Percentiles rank a stretch among this genome's conserved stretches.
Conservation (phyloP, 2,797 vertebrate genomes). For the Catamblyrhynchus diadema region DNA sequence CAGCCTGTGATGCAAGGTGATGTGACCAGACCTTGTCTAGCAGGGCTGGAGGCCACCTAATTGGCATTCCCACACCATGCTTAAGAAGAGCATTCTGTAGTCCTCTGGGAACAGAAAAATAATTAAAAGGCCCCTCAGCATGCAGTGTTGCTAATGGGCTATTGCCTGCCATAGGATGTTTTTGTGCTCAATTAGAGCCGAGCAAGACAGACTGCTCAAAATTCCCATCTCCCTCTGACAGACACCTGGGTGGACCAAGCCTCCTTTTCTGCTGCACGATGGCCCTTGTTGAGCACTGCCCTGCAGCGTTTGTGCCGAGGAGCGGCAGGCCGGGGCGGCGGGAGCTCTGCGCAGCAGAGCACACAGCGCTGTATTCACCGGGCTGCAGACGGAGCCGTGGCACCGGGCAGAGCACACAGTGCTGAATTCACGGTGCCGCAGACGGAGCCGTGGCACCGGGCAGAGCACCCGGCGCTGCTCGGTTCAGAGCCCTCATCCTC, state of each 20-base stretch:
- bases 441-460: too few species aligned
- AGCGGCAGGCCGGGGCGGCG: neutral
- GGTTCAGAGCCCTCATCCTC: neutral
- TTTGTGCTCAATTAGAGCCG: slow-evolving; percentile 44
- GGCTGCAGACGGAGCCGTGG: too few species aligned
- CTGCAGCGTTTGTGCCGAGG: neutral
- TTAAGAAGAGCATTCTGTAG: slow-evolving; percentile 23
- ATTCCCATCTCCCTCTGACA: neutral
- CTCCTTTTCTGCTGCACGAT: neutral
- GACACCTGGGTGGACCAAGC: neutral
- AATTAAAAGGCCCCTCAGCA: slow-evolving; percentile 64
- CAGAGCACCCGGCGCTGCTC: neutral
- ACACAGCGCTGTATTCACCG: neutral
- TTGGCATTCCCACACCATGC: slow-evolving; percentile 47
- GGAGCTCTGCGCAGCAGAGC: neutral
- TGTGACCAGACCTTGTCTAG: slow-evolving; percentile 65
- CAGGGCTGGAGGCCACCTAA: slow-evolving; percentile 61
- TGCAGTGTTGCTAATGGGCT: slow-evolving; percentile 50
- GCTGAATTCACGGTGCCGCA: too few species aligned
- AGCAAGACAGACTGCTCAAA: slow-evolving; percentile 17
- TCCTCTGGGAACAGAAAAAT: slow-evolving; percentile 54
- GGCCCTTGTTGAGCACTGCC: neutral
- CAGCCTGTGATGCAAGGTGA: slow-evolving; percentile 62
- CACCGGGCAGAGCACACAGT: neutral
- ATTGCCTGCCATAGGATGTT: slow-evolving; percentile 34